These are phyloP conservation scores for Pomatostomus ruficeps DNA, from an alignment of 2,113 vertebrate species.

Conservation along the genomic window DNA sequence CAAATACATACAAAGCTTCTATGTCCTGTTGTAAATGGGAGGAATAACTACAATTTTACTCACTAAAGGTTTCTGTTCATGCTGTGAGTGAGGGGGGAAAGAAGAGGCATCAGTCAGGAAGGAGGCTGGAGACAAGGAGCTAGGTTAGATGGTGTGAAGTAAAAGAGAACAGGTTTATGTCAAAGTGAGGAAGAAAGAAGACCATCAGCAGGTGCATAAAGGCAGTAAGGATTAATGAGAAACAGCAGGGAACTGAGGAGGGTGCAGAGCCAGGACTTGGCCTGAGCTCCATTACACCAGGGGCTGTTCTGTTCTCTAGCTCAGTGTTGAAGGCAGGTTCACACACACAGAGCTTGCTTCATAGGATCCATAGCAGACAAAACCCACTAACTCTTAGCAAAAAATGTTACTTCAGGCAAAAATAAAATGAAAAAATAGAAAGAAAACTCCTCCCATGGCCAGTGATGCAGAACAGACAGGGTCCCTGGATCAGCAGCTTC, in stretches of 20 bases:
- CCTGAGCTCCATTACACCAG: background rate
- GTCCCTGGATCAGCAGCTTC: background rate
- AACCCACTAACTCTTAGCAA: background rate
- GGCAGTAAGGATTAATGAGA: background rate
- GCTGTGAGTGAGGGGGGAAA: background rate
- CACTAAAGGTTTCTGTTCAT: background rate
- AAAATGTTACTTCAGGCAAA: background rate
- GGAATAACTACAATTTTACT: background rate
- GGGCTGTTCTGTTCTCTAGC: background rate
- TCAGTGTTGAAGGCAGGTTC: background rate
- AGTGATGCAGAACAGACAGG: background rate
- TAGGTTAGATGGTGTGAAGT: background rate
- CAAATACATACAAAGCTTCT: background rate
- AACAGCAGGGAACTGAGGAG: background rate
- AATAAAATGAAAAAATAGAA: background rate
- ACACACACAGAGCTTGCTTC: background rate
- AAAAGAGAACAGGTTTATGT: background rate
- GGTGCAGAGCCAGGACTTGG: rapidly evolving
- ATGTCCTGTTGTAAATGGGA: background rate
- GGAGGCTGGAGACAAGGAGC: background rate
- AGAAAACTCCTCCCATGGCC: background rate
- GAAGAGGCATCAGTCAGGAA: background rate
- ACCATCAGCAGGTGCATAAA: background rate
- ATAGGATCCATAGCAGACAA: rapidly evolving
- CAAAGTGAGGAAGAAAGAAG: background rate